Conservation (phyloP, 2,888 invertebrate genomes). For the Polyommatus iphigenia region DNA sequence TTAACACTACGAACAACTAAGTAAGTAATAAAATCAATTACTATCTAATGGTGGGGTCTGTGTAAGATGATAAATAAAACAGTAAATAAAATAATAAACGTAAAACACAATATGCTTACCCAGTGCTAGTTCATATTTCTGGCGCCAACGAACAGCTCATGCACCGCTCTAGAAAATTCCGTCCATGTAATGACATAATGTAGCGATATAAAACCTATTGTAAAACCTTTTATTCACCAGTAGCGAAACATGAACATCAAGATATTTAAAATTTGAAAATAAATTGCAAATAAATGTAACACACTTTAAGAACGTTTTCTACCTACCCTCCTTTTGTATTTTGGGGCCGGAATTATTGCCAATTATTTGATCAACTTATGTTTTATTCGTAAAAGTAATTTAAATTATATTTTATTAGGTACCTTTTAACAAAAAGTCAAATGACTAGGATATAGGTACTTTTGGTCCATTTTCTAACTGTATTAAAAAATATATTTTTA, state of each 20-base stretch:
- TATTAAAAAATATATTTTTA: background rate
- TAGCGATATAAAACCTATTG: background rate
- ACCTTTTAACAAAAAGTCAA: background rate
- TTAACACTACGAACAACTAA: background rate
- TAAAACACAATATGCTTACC: constrained; percentile 13
- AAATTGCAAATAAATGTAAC: background rate
- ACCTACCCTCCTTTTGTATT: constrained; percentile 36
- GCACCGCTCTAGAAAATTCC: constrained; percentile 5
- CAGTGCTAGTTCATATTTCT: constrained; percentile 18
- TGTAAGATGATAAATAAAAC: background rate
- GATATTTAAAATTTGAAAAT: background rate
- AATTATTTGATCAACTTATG: background rate
- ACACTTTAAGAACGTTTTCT: constrained; percentile 21
- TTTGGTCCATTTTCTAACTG: background rate
- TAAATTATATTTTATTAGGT: background rate
- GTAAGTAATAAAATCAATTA: background rate
- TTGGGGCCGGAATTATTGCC: background rate
- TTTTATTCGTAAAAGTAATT: background rate
- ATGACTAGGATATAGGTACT: background rate
- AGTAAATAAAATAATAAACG: background rate
- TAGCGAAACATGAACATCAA: background rate
- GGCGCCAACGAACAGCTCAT: constrained; percentile 1
- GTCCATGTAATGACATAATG: constrained; percentile 2
- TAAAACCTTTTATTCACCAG: background rate
- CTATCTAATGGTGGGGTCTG: background rate